A percentile compares a stretch with the other conserved stretches of the same genome.
Conservation (phyloP, 2,888 invertebrate genomes). For the Craniophora ligustri region DNA sequence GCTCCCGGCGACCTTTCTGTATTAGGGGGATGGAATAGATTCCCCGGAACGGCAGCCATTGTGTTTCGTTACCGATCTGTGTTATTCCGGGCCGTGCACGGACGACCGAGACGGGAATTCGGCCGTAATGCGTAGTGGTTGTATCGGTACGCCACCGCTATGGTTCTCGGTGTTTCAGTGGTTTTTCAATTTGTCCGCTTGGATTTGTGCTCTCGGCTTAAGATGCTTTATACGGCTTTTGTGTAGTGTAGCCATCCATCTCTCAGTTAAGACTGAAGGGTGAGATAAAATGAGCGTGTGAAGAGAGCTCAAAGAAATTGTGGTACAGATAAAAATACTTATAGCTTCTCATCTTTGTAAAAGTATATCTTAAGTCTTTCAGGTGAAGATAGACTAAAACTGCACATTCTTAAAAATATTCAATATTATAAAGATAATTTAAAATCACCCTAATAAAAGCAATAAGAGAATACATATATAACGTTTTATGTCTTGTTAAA, state of each 20-base stretch:
- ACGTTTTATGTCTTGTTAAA: no score
- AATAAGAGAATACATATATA: no score
- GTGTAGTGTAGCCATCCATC: constrained; percentile 24
- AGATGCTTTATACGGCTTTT: constrained; percentile 36
- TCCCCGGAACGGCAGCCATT: constrained; percentile 70
- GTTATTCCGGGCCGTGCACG: constrained; percentile 59
- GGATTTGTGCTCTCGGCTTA: constrained; percentile 56
- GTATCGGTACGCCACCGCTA: constrained; percentile 49
- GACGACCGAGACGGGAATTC: constrained; percentile 56
- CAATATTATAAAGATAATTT: no score
- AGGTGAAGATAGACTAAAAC: no score
- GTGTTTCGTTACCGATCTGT: constrained; percentile 76
- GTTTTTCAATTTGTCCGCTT: constrained; percentile 66
- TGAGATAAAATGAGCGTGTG: constrained; percentile 22
- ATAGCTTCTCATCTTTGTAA: constrained; percentile 5
- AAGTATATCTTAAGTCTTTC: no score
- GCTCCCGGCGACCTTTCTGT: constrained; percentile 81
- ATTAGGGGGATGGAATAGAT: constrained; percentile 78
- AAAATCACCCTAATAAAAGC: no score
- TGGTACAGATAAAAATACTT: background rate
- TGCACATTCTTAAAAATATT: no score
- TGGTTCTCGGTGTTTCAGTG: constrained; percentile 52
- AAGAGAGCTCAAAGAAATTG: constrained; percentile 5
- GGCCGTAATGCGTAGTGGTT: constrained; percentile 56
- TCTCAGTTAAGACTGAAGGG: constrained; percentile 12